Base-by-base conservation (phyloP, 2,888 invertebrate genomes). In the Lithophane leautieri region DNA sequence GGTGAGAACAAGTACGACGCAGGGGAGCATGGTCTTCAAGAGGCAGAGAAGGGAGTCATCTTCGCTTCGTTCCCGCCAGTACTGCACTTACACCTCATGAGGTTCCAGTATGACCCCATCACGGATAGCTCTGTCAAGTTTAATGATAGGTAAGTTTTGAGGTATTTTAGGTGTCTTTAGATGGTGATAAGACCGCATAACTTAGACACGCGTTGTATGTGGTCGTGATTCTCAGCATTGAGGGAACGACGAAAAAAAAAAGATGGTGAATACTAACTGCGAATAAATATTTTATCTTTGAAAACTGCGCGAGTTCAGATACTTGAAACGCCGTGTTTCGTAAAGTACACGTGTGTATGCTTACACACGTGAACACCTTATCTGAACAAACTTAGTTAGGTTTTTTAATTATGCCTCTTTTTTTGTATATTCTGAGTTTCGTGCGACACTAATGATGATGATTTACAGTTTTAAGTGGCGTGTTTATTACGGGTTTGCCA, bases 1-100 rank as follows among this genome's bases (percentile, higher is more conserved):
- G 99, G 99, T 4, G 99, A 99, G 94, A 99, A 99, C 94, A 99
- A 99, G 93, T 99, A 99, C 93, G 99, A 99, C 95, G 99, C 99
- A 28, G 99, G 99, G 19, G 98, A 99, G 90, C 98, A 99, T 93
- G 99, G 99, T 0, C 95, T 99, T 42, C 98, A 99, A 94, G 99
- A 99, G 94, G 99, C 99, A 0, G 99, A 99, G 95, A 99, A 99
- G 92, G 99, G 99, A 61, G 99, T 99, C n/a, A 98, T 99, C 81
- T 99, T 99, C 94, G 98, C 99, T 16, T 97, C 98, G 19, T 99
- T 99, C 95, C 99, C 99, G 40, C 99, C 99, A 6, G 99, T 99
- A 44, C 97, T 99, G 82, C 99, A 99, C 96, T 97, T 99, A 86
- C 99, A 99, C 96, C 97, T 99, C 84, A 99, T 99, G 99, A 97